phyloP scores from a whole-genome alignment of 2,888 invertebrate species.

The Drosophila helvetica region DNA sequence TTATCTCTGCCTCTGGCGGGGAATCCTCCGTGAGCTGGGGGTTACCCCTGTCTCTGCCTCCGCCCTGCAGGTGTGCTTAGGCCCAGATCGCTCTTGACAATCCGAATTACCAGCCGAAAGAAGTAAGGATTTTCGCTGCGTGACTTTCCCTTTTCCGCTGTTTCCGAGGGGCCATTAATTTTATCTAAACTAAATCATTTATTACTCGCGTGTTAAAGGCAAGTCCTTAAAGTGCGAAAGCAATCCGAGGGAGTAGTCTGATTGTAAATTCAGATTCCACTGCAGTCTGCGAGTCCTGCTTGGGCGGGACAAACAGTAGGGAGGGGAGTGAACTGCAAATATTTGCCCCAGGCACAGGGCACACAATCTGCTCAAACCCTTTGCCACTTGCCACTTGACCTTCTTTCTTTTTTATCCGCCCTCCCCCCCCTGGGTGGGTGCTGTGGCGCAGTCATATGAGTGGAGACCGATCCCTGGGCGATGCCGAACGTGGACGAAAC shows the following conservation, averaged over 20 bases:
- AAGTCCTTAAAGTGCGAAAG: conserved; percentile 4
- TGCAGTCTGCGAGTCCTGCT: conserved; percentile 17
- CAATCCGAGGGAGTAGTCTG: neutral
- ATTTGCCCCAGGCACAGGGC: conserved; percentile 61
- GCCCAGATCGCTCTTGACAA: conserved; percentile 45
- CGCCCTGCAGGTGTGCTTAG: conserved; percentile 39
- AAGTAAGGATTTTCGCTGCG: conserved; percentile 38
- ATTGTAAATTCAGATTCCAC: conserved; percentile 19
- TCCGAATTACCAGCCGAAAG: conserved; percentile 48
- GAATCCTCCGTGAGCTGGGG: neutral
- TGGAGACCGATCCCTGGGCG: neutral
- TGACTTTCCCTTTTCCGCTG: conserved; percentile 31
- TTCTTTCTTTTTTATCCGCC: conserved; percentile 10
- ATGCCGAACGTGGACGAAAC: conserved; percentile 10
- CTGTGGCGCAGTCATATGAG: neutral
- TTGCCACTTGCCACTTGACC: conserved; percentile 42
- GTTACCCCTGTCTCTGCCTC: neutral
- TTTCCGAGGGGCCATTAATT: conserved; percentile 59
- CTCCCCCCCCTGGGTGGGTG: neutral
- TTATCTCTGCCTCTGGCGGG: conserved; percentile 20
- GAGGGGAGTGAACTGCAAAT: conserved; percentile 46
- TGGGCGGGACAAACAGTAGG: conserved; percentile 23
- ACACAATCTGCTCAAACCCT: conserved; percentile 45
- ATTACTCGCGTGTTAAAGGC: conserved; percentile 47
- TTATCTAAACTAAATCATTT: conserved; percentile 69